These are phyloP conservation scores for Euzetes globulus DNA, from an alignment of 2,888 invertebrate genomes.

Conservation along the genomic window DNA sequence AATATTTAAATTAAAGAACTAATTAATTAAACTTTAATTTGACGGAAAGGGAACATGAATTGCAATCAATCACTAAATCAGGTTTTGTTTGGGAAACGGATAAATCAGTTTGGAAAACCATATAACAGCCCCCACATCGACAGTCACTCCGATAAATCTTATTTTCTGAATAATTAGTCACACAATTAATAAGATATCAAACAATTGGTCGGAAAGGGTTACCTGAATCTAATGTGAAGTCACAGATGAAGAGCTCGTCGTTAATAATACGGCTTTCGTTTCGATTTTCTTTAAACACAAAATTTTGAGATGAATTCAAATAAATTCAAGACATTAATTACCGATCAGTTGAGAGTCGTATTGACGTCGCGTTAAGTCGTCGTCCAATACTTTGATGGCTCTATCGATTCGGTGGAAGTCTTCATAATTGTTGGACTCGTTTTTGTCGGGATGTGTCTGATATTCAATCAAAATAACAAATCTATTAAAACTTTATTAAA, in stretches of 20 bases:
- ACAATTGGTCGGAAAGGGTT: neutral
- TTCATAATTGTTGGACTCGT: neutral
- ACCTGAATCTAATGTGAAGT: constrained; percentile 21
- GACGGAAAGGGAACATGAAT: constrained; percentile 32
- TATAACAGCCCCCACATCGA: constrained; percentile 34
- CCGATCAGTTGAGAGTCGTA: constrained; percentile 31
- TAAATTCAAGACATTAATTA: neutral
- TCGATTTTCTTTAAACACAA: neutral
- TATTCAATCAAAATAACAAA: neutral
- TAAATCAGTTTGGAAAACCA: neutral
- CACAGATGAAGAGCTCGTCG: constrained; percentile 15
- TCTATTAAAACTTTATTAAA: neutral
- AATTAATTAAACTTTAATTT: constrained; percentile 9
- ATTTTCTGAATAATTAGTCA: neutral
- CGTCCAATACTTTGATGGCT: constrained; percentile 20
- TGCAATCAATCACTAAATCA: constrained; percentile 24
- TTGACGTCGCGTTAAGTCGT: neutral
- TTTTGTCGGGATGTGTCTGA: constrained; percentile 35
- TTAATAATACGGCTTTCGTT: constrained; percentile 3
- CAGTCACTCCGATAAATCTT: constrained; percentile 13
- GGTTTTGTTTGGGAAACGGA: neutral
- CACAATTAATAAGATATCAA: neutral
- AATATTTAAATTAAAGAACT: neutral
- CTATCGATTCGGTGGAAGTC: constrained; percentile 25
- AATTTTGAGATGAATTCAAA: neutral